Conservation (phyloP, 2,797 vertebrate species). For the Diplodus sargus region DNA sequence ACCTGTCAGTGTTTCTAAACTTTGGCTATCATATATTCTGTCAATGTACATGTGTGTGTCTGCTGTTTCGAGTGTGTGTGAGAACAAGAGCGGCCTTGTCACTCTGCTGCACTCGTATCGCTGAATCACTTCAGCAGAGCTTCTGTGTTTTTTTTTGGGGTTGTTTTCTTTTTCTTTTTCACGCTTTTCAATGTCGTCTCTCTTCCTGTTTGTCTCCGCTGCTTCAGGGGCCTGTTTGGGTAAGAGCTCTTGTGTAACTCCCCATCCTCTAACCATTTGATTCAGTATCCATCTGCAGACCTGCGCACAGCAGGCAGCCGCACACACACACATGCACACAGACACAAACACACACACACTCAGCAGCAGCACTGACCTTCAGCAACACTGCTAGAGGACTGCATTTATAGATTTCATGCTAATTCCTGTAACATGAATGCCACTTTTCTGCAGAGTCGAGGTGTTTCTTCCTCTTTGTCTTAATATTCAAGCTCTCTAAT, state of each 20-base stretch:
- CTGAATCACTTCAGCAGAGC: slow-evolving; percentile 32
- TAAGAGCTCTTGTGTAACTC: slow-evolving; percentile 83
- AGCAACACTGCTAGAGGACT: slow-evolving; percentile 37
- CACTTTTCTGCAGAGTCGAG: slow-evolving; percentile 10
- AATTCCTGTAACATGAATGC: slow-evolving; percentile 21
- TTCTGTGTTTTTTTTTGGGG: slow-evolving; percentile 12
- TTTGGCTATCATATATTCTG: slow-evolving; percentile 1
- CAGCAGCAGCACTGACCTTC: slow-evolving; percentile 50
- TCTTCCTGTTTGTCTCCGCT: slow-evolving; percentile 83
- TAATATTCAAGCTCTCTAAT: neutral
- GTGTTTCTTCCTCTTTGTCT: slow-evolving; percentile 14
- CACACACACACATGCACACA: slow-evolving; percentile 32
- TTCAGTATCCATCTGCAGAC: slow-evolving; percentile 56
- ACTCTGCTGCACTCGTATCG: slow-evolving; percentile 22
- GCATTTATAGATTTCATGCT: slow-evolving; percentile 41
- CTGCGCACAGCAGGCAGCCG: slow-evolving; percentile 34
- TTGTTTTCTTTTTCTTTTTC: slow-evolving; percentile 35
- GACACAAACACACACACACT: slow-evolving; percentile 12
- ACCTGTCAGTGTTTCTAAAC: slow-evolving; percentile 6
- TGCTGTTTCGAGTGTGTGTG: neutral
- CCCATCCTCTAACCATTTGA: slow-evolving; percentile 49
- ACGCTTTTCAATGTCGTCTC: slow-evolving; percentile 76
- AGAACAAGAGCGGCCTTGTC: neutral
- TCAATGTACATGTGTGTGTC: slow-evolving; percentile 22
- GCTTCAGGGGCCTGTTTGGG: slow-evolving; percentile 91